phyloP scores from a whole-genome alignment of 2,113 vertebrate species.

The Forbesichthys agassizii region DNA sequence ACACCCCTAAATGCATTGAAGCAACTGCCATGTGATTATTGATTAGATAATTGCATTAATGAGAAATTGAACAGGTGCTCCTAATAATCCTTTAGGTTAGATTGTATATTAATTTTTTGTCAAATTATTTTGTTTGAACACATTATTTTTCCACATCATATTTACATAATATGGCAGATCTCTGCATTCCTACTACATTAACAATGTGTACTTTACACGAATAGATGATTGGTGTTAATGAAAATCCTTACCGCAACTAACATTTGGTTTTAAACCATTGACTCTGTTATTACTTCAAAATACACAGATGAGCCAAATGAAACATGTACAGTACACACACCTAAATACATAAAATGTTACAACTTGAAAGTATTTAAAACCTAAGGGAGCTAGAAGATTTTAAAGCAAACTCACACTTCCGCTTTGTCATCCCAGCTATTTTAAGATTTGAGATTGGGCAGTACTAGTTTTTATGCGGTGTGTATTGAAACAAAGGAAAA shows the following conservation, averaged over 20 bases:
- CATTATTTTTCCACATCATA: slow-evolving; percentile 21
- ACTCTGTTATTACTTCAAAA: too few relatives aligned
- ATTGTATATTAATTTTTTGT: not conserved
- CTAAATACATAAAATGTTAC: too few relatives aligned
- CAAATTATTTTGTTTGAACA: not conserved
- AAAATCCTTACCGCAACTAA: slow-evolving; percentile 17
- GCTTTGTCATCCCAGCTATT: too few relatives aligned
- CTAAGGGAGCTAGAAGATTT: not conserved
- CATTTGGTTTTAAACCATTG: not conserved
- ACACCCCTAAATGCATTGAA: too few relatives aligned
- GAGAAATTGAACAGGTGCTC: too few relatives aligned
- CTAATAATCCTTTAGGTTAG: too few relatives aligned
- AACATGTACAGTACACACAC: too few relatives aligned
- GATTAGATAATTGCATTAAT: too few relatives aligned
- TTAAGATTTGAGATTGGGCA: slow-evolving; percentile 2
- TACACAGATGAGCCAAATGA: too few relatives aligned
- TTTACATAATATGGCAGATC: slow-evolving; percentile 15
- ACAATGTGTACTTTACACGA: slow-evolving; percentile 23
- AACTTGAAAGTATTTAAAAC: not conserved
- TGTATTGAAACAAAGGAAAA: slow-evolving; percentile 27
- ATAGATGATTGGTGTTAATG: slow-evolving; percentile 14
- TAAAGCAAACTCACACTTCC: not conserved
- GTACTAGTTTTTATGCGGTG: not conserved
- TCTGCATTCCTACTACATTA: slow-evolving; percentile 25
- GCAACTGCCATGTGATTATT: too few relatives aligned